These are phyloP conservation scores for Tuberolachnus salignus DNA, from an alignment of 2,888 invertebrate genomes.

Conservation along the genomic window DNA sequence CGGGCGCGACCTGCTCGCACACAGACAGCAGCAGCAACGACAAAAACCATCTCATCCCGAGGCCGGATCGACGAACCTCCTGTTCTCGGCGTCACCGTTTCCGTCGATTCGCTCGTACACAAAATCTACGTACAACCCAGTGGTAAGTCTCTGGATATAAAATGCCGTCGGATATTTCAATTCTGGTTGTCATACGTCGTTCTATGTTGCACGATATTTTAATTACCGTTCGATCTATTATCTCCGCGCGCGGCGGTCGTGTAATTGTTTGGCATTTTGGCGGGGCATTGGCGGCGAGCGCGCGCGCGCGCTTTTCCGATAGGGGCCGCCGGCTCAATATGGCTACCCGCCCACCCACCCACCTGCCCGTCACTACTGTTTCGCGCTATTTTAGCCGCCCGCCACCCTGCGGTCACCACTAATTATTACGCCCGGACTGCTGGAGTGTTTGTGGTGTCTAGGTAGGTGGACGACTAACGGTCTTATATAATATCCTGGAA, in stretches of 20 bases:
- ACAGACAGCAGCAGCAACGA: not conserved
- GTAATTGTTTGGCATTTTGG: no score
- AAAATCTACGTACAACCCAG: no score
- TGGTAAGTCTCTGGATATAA: not conserved
- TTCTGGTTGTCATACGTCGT: not conserved
- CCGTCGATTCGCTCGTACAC: not conserved
- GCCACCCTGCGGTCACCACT: no score
- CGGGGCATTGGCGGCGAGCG: not conserved
- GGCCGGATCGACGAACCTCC: conserved; percentile 6
- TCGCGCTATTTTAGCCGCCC: conserved; percentile 41
- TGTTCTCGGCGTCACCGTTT: not conserved
- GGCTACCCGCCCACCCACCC: conserved; percentile 23
- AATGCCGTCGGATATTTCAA: not conserved
- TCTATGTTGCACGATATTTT: no score
- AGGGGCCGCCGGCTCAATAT: conserved; percentile 16
- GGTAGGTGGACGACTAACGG: no score
- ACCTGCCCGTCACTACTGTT: not conserved
- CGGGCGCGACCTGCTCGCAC: conserved; percentile 3
- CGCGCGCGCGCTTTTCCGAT: conserved; percentile 2
- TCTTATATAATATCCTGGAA: no score
- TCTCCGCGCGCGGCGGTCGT: not conserved
- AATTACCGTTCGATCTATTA: not conserved
- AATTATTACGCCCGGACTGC: no score
- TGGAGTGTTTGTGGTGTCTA: no score
- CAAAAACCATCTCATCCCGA: not conserved